phyloP scores from a whole-genome alignment of 2,888 invertebrate species.

The Eueremaeus valkanovi region DNA sequence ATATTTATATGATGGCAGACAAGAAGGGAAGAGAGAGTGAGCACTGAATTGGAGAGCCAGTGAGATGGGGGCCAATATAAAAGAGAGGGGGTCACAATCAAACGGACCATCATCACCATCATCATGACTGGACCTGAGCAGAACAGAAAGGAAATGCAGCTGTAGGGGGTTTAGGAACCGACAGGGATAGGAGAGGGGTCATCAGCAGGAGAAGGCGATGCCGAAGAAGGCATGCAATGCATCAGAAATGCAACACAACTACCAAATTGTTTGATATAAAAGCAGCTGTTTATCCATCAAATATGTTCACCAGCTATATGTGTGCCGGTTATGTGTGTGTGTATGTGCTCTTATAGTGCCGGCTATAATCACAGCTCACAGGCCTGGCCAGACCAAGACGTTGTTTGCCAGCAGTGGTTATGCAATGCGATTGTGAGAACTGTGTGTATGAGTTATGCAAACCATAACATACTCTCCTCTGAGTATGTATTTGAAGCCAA shows the following conservation, averaged over 20 bases:
- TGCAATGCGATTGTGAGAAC: not conserved
- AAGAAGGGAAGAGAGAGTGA: slow-evolving; percentile 30
- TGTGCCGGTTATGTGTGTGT: too few relatives aligned
- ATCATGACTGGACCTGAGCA: slow-evolving; percentile 21
- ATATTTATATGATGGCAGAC: not conserved
- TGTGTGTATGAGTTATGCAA: not conserved
- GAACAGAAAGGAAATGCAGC: slow-evolving; percentile 30
- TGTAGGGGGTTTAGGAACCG: not conserved
- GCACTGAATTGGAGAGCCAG: not conserved
- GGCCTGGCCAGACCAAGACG: slow-evolving; percentile 2
- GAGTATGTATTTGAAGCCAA: not conserved
- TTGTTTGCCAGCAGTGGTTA: not conserved
- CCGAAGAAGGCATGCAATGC: slow-evolving; percentile 29
- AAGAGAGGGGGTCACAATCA: slow-evolving; percentile 33
- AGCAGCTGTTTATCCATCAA: slow-evolving; percentile 33
- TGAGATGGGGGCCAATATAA: slow-evolving; percentile 10
- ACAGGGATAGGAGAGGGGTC: slow-evolving; percentile 30
- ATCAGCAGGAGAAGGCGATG: slow-evolving; percentile 38
- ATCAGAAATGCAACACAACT: not conserved
- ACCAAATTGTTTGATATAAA: slow-evolving; percentile 27
- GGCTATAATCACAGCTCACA: too few relatives aligned
- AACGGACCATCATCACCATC: slow-evolving; percentile 14
- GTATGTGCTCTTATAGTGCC: too few relatives aligned
- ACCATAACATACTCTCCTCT: too few relatives aligned
- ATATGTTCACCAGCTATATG: slow-evolving; percentile 6